Evolutionary conservation across 2,888 invertebrate genomes (phyloP).

Genomic region (Hydriomena furcata): DNA sequence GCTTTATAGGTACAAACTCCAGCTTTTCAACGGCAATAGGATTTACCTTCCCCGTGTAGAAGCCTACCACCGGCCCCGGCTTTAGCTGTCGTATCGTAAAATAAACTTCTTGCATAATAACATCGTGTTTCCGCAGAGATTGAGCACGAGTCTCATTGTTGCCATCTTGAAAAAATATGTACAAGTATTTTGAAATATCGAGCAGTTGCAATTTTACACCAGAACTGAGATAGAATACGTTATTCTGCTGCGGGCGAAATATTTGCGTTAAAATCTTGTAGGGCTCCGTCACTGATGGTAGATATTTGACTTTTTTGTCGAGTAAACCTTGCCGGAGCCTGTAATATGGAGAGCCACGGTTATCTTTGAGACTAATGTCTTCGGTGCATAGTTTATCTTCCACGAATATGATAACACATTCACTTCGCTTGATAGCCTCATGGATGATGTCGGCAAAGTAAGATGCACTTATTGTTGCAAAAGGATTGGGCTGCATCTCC

Average conservation of each 20-base stretch:
- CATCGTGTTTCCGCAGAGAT: constrained; percentile 55
- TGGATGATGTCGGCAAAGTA: constrained; percentile 50
- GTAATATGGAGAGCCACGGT: constrained; percentile 50
- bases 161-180: constrained; percentile 56
- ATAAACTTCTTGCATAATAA: constrained; percentile 53
- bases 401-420: constrained; percentile 54
- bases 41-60: constrained; percentile 65
- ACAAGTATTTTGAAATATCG: constrained; percentile 49
- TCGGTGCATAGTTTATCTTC: constrained; percentile 60
- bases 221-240: constrained; percentile 44
- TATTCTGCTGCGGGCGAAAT: constrained; percentile 41
- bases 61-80: constrained; percentile 50
- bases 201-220: constrained; percentile 42
- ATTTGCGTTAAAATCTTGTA: constrained; percentile 43
- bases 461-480: constrained; percentile 40
- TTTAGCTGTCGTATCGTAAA: constrained; percentile 39
- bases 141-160: constrained; percentile 42
- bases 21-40: constrained; percentile 42
- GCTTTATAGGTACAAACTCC: constrained; percentile 31
- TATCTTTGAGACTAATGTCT: constrained; percentile 56
- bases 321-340: constrained; percentile 45
- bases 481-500: constrained; percentile 49
- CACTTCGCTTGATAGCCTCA: constrained; percentile 42
- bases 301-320: constrained; percentile 48
- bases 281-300: constrained; percentile 56